Evolutionary conservation across 2,888 invertebrate genomes (phyloP).

Genomic region (Tetropium fuscum): DNA sequence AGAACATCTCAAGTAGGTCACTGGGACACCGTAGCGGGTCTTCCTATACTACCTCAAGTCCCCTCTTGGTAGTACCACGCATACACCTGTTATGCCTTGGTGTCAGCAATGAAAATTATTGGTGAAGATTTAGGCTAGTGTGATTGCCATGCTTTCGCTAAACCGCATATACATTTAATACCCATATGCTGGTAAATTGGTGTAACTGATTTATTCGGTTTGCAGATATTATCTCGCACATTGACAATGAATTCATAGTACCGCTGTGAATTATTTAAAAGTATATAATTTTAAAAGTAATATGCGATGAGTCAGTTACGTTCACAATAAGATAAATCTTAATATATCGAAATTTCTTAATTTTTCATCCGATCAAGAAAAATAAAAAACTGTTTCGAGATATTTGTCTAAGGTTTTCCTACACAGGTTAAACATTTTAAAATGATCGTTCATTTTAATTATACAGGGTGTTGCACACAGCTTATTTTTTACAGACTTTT

Average conservation of each 20-base stretch:
- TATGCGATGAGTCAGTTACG: too few relatives aligned
- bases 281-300: too few relatives aligned
- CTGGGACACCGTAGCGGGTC: constrained; percentile 65
- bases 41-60: constrained; percentile 49
- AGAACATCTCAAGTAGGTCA: constrained; percentile 64
- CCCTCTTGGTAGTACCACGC: constrained; percentile 47
- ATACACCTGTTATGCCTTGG: constrained; percentile 45
- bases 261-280: too few relatives aligned
- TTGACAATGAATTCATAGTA: not conserved
- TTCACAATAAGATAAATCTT: too few relatives aligned
- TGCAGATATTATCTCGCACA: not conserved
- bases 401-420: too few relatives aligned
- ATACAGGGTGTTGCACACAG: too few relatives aligned
- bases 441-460: too few relatives aligned
- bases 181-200: constrained; percentile 9
- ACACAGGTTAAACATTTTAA: too few relatives aligned
- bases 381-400: too few relatives aligned
- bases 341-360: too few relatives aligned
- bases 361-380: too few relatives aligned
- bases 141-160: constrained; percentile 44
- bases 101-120: constrained; percentile 33
- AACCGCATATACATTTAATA: constrained; percentile 33
- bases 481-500: too few relatives aligned
- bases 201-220: constrained; percentile 1
- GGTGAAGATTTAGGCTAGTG: constrained; percentile 40